Conservation (phyloP, 2,797 vertebrate species). For the Sebastes hubbsi region DNA sequence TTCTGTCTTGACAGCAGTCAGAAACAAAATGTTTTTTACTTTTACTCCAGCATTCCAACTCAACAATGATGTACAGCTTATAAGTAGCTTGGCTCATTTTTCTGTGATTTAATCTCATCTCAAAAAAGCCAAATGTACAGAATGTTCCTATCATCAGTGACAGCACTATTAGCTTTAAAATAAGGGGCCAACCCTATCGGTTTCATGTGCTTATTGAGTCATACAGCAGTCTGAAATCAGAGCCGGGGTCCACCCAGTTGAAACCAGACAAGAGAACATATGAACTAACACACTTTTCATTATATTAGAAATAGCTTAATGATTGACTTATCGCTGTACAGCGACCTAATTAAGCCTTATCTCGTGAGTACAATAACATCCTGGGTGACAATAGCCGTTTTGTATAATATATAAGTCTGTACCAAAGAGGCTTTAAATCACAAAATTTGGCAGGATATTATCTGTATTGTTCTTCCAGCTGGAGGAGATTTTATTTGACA, state of each 20-base stretch:
- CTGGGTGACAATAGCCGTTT: neutral
- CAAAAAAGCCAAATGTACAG: slow-evolving; percentile 4
- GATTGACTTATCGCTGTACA: neutral
- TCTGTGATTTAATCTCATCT: slow-evolving; percentile 8
- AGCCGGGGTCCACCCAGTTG: slow-evolving; percentile 42
- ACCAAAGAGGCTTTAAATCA: neutral
- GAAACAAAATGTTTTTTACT: neutral
- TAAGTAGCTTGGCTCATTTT: neutral
- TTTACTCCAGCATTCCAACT: neutral
- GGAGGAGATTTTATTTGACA: neutral
- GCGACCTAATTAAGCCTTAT: neutral
- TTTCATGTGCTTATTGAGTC: slow-evolving; percentile 59
- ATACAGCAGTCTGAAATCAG: slow-evolving; percentile 28
- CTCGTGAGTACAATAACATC: neutral
- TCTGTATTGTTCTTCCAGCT: neutral
- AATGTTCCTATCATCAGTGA: slow-evolving; percentile 2
- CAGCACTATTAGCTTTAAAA: slow-evolving; percentile 1
- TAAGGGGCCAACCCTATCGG: neutral
- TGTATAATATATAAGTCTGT: neutral
- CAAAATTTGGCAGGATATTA: neutral
- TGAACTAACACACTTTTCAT: slow-evolving; percentile 9
- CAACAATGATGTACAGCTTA: neutral
- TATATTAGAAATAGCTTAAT: neutral
- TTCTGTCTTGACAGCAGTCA: neutral
- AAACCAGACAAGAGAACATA: slow-evolving; percentile 3